Percentiles rank a stretch among this genome's conserved stretches.
phyloP scores from a whole-genome alignment of 1,140 invertebrate species.

The Stegodyphus mimosarum region DNA sequence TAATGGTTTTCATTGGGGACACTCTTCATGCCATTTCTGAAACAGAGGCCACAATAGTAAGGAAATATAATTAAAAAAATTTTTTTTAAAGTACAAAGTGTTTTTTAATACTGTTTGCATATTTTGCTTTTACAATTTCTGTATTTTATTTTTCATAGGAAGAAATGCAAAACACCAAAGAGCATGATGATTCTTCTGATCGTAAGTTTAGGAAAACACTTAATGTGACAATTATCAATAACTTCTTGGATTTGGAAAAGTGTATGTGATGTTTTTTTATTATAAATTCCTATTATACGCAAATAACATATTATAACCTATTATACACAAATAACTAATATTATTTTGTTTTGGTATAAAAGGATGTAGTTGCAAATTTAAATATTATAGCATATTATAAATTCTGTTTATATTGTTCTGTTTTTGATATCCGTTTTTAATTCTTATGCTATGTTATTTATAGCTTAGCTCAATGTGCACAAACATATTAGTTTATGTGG shows the following conservation, averaged over 20 bases:
- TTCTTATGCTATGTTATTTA: background rate
- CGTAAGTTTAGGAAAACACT: slow-evolving; percentile 43
- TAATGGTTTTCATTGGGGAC: too few species aligned
- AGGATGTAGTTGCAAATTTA: background rate
- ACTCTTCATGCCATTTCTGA: too few species aligned
- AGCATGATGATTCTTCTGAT: slow-evolving; percentile 54
- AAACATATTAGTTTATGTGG: too few species aligned
- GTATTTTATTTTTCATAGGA: background rate
- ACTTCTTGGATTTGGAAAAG: slow-evolving; percentile 36
- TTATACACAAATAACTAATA: background rate
- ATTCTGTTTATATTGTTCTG: background rate
- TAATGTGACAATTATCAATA: slow-evolving; percentile 49
- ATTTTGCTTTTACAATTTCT: too few species aligned
- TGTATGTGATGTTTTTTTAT: background rate
- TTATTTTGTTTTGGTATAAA: background rate
- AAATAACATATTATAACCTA: background rate
- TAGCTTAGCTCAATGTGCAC: too few species aligned
- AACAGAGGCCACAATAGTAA: too few species aligned
- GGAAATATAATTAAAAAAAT: too few species aligned
- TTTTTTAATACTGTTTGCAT: too few species aligned
- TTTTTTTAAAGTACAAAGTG: too few species aligned
- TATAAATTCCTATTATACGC: background rate
- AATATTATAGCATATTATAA: background rate
- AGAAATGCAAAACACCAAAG: slow-evolving; percentile 20
- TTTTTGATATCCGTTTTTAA: background rate